Conservation (phyloP, 2,797 vertebrate genomes). For the Melanotaenia trifasciata region DNA sequence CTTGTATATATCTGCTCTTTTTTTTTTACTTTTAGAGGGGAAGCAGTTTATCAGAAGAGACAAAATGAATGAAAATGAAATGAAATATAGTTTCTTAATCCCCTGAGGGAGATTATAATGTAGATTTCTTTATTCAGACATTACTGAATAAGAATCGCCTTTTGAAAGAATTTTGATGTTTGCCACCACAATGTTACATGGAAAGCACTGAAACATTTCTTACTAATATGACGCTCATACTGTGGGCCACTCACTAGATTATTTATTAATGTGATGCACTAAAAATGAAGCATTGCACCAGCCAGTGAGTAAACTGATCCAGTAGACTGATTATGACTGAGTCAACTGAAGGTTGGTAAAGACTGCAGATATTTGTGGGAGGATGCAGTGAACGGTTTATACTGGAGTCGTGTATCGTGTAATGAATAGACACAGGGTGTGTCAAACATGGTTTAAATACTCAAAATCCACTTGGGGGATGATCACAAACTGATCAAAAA, state of each 20-base stretch:
- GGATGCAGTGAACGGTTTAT: not conserved
- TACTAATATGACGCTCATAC: not conserved
- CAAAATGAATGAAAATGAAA: not conserved
- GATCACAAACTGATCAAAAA: not conserved
- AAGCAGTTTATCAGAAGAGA: not conserved
- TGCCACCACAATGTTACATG: not conserved
- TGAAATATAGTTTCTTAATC: not conserved
- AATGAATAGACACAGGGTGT: not conserved
- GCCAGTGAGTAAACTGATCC: not conserved
- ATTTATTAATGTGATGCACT: not conserved
- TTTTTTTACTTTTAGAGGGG: not conserved
- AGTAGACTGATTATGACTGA: not conserved
- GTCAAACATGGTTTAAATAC: not conserved
- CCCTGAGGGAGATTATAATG: too few relatives aligned
- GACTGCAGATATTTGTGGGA: not conserved
- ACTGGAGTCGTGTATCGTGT: not conserved
- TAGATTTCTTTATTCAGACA: not conserved
- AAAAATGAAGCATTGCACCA: not conserved
- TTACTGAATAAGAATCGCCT: not conserved
- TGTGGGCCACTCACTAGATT: not conserved
- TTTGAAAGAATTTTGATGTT: not conserved
- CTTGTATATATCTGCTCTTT: constrained; percentile 9
- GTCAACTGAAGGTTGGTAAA: not conserved
- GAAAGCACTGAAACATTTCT: not conserved
- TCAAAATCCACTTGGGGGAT: not conserved